Conservation (phyloP, 2,113 vertebrate species). For the Empidonax traillii region DNA sequence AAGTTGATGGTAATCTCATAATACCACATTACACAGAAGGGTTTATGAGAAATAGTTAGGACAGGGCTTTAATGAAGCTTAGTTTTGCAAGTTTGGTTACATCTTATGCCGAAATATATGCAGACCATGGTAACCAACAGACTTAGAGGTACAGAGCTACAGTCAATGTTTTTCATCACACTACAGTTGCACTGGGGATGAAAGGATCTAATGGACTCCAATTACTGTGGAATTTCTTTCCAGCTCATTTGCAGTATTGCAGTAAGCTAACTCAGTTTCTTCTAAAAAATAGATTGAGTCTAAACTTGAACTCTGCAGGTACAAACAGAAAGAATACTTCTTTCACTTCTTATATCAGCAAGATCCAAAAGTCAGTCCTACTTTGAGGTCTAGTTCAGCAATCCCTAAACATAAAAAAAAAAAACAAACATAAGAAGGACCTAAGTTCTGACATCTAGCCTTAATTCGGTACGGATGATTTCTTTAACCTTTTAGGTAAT, state of each 20-base stretch:
- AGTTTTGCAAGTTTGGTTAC: not conserved
- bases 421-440: not conserved
- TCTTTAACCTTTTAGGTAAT: not conserved
- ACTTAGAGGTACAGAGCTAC: not conserved
- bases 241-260: not conserved
- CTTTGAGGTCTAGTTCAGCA: not conserved
- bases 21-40: not conserved
- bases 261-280: not conserved
- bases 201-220: not conserved
- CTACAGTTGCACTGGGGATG: not conserved
- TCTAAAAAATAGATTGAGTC: not conserved
- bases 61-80: not conserved
- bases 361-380: not conserved
- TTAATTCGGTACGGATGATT: not conserved
- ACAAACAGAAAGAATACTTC: not conserved
- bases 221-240: not conserved
- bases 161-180: not conserved
- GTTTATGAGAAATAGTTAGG: not conserved
- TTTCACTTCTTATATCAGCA: not conserved
- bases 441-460: not conserved
- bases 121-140: accelerated
- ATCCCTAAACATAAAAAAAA: not conserved
- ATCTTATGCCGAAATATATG: not conserved
- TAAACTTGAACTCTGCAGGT: not conserved
- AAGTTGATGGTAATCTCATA: not conserved